A percentile compares a stretch with the other conserved stretches of the same genome.
Evolutionary conservation across 1,140 invertebrate species (phyloP).

Genomic region (Trichomalopsis sarcophagae): DNA sequence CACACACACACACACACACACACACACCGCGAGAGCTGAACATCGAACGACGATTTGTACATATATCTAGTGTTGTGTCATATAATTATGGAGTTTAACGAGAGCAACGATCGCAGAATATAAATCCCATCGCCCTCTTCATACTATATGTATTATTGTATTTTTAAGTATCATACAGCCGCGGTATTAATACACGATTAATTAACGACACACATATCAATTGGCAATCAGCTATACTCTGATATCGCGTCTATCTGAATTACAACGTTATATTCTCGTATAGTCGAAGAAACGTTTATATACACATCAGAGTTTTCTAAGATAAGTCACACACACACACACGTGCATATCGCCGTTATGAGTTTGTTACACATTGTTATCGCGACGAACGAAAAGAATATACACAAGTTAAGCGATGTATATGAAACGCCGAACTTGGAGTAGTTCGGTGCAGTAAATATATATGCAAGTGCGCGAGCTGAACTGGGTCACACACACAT

Average conservation of each 20-base stretch:
- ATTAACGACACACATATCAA: not conserved
- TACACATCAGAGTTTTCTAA: not conserved
- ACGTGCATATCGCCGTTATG: not conserved
- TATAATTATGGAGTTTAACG: not conserved
- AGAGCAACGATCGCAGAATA: not conserved
- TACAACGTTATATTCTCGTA: not conserved
- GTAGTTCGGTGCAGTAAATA: not conserved
- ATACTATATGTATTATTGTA: not conserved
- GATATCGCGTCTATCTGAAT: not conserved
- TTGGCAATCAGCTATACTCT: not conserved
- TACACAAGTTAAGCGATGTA: not conserved
- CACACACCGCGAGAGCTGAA: not conserved
- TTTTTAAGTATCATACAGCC: not conserved
- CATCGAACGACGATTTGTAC: slow-evolving; percentile 42
- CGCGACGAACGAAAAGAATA: not conserved
- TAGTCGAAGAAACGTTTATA: not conserved
- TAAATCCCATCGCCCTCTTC: not conserved
- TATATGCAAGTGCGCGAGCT: not conserved
- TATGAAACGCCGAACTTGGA: not conserved
- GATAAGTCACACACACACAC: not conserved
- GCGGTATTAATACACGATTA: not conserved
- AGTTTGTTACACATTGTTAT: not conserved
- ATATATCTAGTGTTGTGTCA: slow-evolving; percentile 3
- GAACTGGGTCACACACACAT: not conserved
- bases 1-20: no score